phyloP scores from a whole-genome alignment of 2,113 vertebrate species.

The Coregonus clupeaformis region DNA sequence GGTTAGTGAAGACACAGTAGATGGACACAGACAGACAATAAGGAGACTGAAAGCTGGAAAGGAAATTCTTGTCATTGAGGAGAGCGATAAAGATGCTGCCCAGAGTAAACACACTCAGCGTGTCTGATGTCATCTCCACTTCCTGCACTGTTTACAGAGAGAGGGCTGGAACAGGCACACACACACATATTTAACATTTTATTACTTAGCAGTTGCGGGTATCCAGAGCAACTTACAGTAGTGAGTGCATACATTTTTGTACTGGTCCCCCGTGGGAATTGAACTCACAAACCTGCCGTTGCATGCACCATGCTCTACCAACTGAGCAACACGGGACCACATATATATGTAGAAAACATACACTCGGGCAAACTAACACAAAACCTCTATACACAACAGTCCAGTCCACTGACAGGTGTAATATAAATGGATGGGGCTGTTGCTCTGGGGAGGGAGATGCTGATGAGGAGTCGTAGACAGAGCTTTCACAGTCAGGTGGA shows the following conservation, averaged over 20 bases:
- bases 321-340: background rate
- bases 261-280: no score
- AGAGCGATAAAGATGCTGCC: background rate
- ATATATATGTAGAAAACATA: background rate
- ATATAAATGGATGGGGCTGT: slow-evolving; percentile 3
- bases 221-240: no score
- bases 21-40: background rate
- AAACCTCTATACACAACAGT: background rate
- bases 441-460: background rate
- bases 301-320: no score
- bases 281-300: no score
- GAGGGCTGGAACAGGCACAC: background rate
- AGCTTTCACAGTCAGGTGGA: slow-evolving; percentile 9
- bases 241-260: no score
- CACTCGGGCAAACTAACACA: background rate
- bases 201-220: no score
- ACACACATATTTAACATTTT: background rate
- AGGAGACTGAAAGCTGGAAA: no score
- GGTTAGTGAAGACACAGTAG: background rate
- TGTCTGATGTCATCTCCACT: background rate
- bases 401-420: background rate
- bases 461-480: background rate
- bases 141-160: slow-evolving; percentile 11
- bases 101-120: background rate
- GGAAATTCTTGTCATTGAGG: background rate